phyloP scores from a whole-genome alignment of 2,888 invertebrate species.

The Lydus trimaculatus region DNA sequence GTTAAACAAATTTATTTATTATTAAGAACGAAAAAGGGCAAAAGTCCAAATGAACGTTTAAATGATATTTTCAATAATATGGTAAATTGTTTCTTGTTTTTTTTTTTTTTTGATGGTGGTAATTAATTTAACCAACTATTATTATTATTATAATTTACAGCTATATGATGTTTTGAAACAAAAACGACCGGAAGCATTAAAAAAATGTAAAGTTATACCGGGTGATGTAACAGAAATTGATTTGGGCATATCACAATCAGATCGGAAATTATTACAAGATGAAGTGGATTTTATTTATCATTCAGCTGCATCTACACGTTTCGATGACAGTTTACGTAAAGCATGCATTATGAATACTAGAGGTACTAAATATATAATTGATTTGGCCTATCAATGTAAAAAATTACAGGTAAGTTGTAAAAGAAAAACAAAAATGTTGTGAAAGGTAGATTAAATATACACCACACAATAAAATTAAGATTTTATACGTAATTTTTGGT shows the following conservation, averaged over 20 bases:
- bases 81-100: constrained; percentile 37
- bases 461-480: background rate
- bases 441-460: background rate
- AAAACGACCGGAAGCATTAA: constrained; percentile 63
- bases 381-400: constrained; percentile 50
- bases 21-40: constrained; percentile 57
- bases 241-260: constrained; percentile 60
- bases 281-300: constrained; percentile 72
- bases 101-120: background rate
- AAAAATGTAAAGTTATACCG: constrained; percentile 64
- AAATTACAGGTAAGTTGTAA: constrained; percentile 59
- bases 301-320: constrained; percentile 76
- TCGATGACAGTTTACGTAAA: constrained; percentile 70
- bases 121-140: background rate
- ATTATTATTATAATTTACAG: constrained; percentile 59
- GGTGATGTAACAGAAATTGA: constrained; percentile 62
- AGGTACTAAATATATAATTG: constrained; percentile 51
- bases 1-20: constrained; percentile 58
- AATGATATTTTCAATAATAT: constrained; percentile 54
- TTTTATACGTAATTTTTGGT: constrained; percentile 61
- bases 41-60: constrained; percentile 52
- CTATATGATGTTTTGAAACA: constrained; percentile 76
- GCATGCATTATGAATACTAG: constrained; percentile 72
- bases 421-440: constrained; percentile 25
- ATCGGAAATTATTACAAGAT: constrained; percentile 60